These are phyloP conservation scores for Oplegnathus fasciatus DNA, from an alignment of 2,113 vertebrate species.

Conservation along the genomic window DNA sequence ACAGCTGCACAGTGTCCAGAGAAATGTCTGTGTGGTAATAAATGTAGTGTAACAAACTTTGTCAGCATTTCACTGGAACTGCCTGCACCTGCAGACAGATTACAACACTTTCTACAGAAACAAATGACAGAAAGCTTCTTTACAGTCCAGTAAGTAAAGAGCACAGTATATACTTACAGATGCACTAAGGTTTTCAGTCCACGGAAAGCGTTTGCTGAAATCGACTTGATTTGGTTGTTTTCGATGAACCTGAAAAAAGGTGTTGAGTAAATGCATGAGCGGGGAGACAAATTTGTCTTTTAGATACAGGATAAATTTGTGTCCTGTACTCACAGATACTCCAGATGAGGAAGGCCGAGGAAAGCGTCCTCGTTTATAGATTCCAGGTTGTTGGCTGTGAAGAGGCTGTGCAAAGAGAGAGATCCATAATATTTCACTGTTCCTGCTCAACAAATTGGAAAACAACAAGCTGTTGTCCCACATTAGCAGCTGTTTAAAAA, in stretches of 20 bases:
- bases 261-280: neutral
- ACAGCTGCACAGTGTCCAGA: slow-evolving; percentile 40
- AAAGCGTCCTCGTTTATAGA: slow-evolving; percentile 96
- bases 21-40: slow-evolving; percentile 28
- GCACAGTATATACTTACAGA: slow-evolving; percentile 89
- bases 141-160: neutral
- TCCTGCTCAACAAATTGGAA: slow-evolving; percentile 6
- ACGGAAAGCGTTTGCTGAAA: slow-evolving; percentile 95
- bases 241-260: slow-evolving; percentile 94
- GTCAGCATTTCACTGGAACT: slow-evolving; percentile 41
- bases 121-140: neutral
- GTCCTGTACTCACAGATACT: slow-evolving; percentile 96
- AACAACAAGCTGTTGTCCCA: slow-evolving; percentile 17
- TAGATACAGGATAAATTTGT: neutral
- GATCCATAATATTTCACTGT: slow-evolving; percentile 14
- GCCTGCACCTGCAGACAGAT: slow-evolving; percentile 31
- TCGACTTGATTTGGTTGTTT: slow-evolving; percentile 96
- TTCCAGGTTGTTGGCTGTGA: slow-evolving; percentile 96
- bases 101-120: neutral
- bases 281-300: neutral
- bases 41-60: slow-evolving; percentile 37
- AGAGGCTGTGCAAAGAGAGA: slow-evolving; percentile 87
- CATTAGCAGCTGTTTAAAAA: slow-evolving; percentile 1
- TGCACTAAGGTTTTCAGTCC: slow-evolving; percentile 97
- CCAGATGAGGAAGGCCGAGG: slow-evolving; percentile 95